A percentile compares a stretch with the other conserved stretches of the same genome.
phyloP scores from a whole-genome alignment of 2,113 vertebrate genomes.

The Dunckerocampus dactyliophorus region DNA sequence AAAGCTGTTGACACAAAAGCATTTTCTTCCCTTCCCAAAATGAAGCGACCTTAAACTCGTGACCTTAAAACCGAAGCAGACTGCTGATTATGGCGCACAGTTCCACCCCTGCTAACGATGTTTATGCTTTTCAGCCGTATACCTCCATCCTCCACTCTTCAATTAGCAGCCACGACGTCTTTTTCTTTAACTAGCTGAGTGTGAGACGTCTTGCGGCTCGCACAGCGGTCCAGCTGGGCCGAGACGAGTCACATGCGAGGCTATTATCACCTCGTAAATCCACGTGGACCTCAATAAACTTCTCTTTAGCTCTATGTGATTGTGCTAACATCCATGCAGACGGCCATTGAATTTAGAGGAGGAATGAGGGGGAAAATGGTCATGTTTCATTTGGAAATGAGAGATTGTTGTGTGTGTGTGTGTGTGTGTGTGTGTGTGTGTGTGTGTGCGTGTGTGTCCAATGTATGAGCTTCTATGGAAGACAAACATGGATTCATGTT shows the following conservation, averaged over 20 bases:
- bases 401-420: conserved; percentile 28
- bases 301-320: conserved; percentile 61
- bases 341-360: conserved; percentile 51
- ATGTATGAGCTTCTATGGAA: neutral
- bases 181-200: conserved; percentile 35
- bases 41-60: too few relatives aligned
- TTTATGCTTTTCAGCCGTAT: too few relatives aligned
- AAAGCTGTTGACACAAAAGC: too few relatives aligned
- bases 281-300: conserved; percentile 72
- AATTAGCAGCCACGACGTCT: conserved; percentile 18
- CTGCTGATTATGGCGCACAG: too few relatives aligned
- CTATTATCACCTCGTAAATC: conserved; percentile 80
- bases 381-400: conserved; percentile 29
- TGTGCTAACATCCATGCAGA: conserved; percentile 61
- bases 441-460: too few relatives aligned
- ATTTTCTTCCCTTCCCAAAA: too few relatives aligned
- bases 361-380: conserved; percentile 2
- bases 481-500: conserved; percentile 18
- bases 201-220: conserved; percentile 66
- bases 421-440: neutral
- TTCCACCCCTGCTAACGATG: too few relatives aligned
- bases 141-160: too few relatives aligned
- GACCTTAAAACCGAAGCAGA: too few relatives aligned
- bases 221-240: conserved; percentile 61
- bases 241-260: conserved; percentile 59